Percentiles rank a stretch among this genome's conserved stretches.
phyloP scores from a whole-genome alignment of 2,797 vertebrate species.

The Bucorvus abyssinicus region DNA sequence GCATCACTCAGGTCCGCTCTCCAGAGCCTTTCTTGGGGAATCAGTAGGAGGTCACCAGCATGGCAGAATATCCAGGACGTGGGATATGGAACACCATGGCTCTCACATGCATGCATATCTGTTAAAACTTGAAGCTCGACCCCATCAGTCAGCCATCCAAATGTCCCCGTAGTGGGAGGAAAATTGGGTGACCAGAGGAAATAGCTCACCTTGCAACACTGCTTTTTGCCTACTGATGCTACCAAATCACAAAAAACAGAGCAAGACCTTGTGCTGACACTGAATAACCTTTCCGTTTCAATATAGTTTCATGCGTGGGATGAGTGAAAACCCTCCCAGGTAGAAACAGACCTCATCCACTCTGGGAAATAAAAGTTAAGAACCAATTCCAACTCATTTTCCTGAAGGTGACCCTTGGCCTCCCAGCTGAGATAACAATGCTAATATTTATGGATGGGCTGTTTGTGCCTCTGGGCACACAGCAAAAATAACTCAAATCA shows the following conservation, averaged over 20 bases:
- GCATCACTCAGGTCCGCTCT: not conserved
- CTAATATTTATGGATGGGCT: slow-evolving; percentile 55
- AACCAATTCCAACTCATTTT: slow-evolving; percentile 49
- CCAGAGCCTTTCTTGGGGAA: not conserved
- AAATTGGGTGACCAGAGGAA: not conserved
- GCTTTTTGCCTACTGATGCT: not conserved
- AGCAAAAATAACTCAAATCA: slow-evolving; percentile 54
- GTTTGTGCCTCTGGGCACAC: slow-evolving; percentile 47
- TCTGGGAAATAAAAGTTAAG: slow-evolving; percentile 49
- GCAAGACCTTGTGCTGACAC: not conserved
- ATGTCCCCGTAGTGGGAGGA: fast-evolving
- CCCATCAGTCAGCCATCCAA: not conserved
- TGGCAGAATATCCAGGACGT: fast-evolving
- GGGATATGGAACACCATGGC: not conserved
- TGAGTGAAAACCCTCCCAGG: slow-evolving; percentile 20
- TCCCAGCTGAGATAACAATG: slow-evolving; percentile 64
- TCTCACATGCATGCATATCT: not conserved
- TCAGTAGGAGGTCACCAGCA: fast-evolving
- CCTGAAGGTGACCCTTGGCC: slow-evolving; percentile 52
- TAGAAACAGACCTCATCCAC: slow-evolving; percentile 6
- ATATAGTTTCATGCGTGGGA: not conserved
- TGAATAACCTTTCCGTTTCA: not conserved
- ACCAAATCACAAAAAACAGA: not conserved
- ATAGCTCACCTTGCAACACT: not conserved
- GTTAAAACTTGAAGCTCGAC: not conserved